phyloP scores from a whole-genome alignment of 2,797 vertebrate species.

The Sebastes jordani region DNA sequence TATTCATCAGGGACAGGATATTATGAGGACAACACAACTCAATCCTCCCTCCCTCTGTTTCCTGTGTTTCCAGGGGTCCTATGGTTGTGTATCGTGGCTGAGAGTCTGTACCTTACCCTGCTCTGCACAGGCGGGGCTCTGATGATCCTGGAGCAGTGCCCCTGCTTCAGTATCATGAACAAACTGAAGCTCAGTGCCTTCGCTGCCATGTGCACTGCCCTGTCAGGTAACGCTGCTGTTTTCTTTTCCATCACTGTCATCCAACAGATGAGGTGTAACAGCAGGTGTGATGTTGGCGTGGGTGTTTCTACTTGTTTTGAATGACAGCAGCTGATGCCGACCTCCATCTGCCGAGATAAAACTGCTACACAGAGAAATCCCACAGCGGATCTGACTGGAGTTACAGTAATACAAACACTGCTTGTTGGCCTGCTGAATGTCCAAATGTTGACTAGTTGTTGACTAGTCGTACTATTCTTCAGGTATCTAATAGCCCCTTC shows the following conservation, averaged over 20 bases:
- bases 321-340: too few relatives aligned
- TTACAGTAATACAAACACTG: too few relatives aligned
- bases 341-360: too few relatives aligned
- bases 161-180: constrained; percentile 82
- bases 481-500: too few relatives aligned
- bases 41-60: constrained; percentile 2
- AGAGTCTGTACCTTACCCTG: constrained; percentile 86
- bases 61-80: constrained; percentile 81
- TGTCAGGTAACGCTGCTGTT: constrained; percentile 85
- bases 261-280: too few relatives aligned
- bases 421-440: too few relatives aligned
- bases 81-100: constrained; percentile 89
- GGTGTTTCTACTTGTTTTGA: background rate
- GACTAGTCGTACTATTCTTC: too few relatives aligned
- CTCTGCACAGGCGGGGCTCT: constrained; percentile 84
- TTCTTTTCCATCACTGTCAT: too few relatives aligned
- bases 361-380: too few relatives aligned
- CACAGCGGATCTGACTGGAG: too few relatives aligned
- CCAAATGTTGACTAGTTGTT: too few relatives aligned
- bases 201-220: constrained; percentile 88
- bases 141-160: constrained; percentile 86
- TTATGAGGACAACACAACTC: constrained; percentile 16
- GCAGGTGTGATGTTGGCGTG: too few relatives aligned
- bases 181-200: constrained; percentile 91
- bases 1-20: constrained; percentile 8